Evolutionary conservation across 2,113 vertebrate species (phyloP), one percentile per base, ranked within the genome.

Genomic region (Aldabrachelys gigantea): DNA sequence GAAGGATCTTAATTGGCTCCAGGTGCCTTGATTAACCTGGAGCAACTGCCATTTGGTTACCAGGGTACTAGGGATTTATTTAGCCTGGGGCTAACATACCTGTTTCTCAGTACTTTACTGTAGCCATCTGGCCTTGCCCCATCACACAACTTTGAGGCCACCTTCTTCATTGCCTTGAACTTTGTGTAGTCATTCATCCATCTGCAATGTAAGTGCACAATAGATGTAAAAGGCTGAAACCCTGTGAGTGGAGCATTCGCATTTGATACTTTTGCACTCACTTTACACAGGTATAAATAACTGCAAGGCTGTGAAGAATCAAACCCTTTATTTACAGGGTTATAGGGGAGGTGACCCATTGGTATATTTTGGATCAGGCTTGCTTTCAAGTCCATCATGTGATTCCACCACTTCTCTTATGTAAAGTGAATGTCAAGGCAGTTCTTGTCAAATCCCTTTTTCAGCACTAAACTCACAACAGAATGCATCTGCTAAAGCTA

Each of bases 381-480:
- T 87, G 21, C 53, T 69, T 92, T 65, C 80, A n/a, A 82, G 69
- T 88, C 47, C 82, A 1, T 52, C 27, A 22, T 84, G 44, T 82
- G 90, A 54, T 85, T 91, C 92, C 90, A 14, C 80, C 24, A 19
- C 80, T 91, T 94, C 85, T 49, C 90, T 85, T 91, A 85, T 69
- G 81, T 96, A 87, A 96, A 94, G 50, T 35, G 49, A 92, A 93
- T 1, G n/a, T 90, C 94, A 94, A 89, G 85, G 57, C 57, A 10
- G 22, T 86, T 96, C 52, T 91, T 89, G 87, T 90, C 83, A 93
- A 90, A 49, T 91, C 47, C 65, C 69, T 5, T 97, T 95, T 92
- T 96, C 57, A 93, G 91, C 88, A 84, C 87, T 93, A 82, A 92
- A 35, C 41, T 7, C 31, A n/a, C 57, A 88, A 35, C 17, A 92